Percentiles rank a stretch among this genome's conserved stretches.
These are phyloP conservation scores for Lacerta bilineata DNA, from an alignment of 2,797 vertebrate genomes.

Conservation along the genomic window DNA sequence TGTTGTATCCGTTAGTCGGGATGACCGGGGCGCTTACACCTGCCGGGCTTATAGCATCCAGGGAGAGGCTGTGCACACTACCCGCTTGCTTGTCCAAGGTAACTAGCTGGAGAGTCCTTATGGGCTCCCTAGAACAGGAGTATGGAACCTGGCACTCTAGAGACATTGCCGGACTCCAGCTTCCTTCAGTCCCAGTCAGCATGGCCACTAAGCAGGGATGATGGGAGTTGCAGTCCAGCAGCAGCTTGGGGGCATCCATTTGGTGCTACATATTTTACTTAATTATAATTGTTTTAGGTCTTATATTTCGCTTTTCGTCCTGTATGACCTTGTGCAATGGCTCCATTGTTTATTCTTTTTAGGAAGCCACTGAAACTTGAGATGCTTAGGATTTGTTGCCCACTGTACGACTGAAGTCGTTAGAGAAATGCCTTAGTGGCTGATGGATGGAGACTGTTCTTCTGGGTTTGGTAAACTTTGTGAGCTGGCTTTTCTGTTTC, in stretches of 20 bases:
- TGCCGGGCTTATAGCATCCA: slow-evolving; percentile 97
- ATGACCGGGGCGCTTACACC: slow-evolving; percentile 96
- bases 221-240: too few species aligned
- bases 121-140: not conserved
- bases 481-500: too few species aligned
- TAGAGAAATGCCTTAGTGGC: not conserved
- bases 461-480: not conserved
- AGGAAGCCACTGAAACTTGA: not conserved
- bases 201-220: too few species aligned
- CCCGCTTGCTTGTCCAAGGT: slow-evolving; percentile 98
- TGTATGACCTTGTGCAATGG: too few species aligned
- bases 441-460: not conserved
- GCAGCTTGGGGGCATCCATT: too few species aligned
- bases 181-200: too few species aligned
- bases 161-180: too few species aligned
- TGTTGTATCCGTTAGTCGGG: slow-evolving; percentile 89
- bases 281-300: too few species aligned
- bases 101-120: slow-evolving; percentile 72
- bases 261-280: too few species aligned
- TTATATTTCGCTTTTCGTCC: too few species aligned
- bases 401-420: not conserved
- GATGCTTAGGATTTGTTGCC: not conserved
- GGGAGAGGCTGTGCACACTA: slow-evolving; percentile 96
- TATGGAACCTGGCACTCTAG: too few species aligned
- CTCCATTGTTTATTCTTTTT: not conserved